These are phyloP conservation scores for Erebia palarica DNA, from an alignment of 2,888 invertebrate genomes.

Conservation along the genomic window DNA sequence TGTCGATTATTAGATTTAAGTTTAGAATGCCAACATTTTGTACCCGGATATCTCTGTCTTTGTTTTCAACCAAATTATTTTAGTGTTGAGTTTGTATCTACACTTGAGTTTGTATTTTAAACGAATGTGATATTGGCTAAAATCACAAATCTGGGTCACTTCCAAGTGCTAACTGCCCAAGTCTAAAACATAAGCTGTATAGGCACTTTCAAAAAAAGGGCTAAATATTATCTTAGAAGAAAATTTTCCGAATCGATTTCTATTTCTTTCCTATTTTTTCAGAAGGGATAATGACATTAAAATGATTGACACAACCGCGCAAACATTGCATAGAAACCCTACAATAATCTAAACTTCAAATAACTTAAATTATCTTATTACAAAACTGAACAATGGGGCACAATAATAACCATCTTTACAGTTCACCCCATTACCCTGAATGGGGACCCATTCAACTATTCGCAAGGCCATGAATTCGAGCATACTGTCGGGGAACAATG, in stretches of 20 bases:
- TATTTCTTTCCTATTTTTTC: no score
- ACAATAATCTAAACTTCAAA: conserved; percentile 43
- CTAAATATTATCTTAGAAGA: background rate
- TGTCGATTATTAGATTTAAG: conserved; percentile 22
- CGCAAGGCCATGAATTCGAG: conserved; percentile 77
- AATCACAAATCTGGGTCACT: no score
- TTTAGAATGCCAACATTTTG: background rate
- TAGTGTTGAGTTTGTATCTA: no score
- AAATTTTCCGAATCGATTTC: no score
- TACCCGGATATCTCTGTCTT: background rate
- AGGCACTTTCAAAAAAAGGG: background rate
- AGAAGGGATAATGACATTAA: background rate
- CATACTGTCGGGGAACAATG: conserved; percentile 80
- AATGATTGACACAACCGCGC: conserved; percentile 18
- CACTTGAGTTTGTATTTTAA: background rate
- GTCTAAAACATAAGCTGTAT: background rate
- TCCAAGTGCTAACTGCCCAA: no score
- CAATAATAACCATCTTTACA: conserved; percentile 61
- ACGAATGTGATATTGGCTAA: background rate
- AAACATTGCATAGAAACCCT: conserved; percentile 23
- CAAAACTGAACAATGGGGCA: conserved; percentile 52
- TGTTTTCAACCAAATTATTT: background rate
- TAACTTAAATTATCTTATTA: conserved; percentile 60
- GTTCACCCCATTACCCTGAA: conserved; percentile 57
- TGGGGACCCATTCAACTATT: conserved; percentile 70